Conservation (phyloP, 2,888 invertebrate species). For the Iselma pallidipennis region DNA sequence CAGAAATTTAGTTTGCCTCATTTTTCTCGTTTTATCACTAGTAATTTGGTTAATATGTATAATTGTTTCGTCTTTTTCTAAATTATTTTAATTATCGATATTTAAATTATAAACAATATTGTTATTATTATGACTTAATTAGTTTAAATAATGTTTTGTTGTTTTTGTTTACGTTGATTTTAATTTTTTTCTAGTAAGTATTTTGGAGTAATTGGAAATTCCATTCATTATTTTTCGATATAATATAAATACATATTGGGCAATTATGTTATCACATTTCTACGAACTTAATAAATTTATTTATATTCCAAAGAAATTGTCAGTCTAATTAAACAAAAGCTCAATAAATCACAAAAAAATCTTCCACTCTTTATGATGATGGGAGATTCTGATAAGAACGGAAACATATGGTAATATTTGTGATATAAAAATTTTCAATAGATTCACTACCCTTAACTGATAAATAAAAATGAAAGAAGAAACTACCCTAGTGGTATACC, state of each 20-base stretch:
- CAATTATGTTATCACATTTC: not conserved
- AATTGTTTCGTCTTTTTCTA: not conserved
- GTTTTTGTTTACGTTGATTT: not conserved
- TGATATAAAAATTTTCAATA: too few species aligned
- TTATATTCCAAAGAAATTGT: too few species aligned
- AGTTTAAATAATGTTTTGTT: not conserved
- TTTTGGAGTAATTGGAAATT: not conserved
- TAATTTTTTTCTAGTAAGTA: not conserved
- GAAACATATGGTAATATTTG: too few species aligned
- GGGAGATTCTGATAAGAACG: too few species aligned
- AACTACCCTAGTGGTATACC: not conserved
- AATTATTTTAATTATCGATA: not conserved
- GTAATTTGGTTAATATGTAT: not conserved
- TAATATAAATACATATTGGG: not conserved
- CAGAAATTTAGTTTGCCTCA: too few species aligned
- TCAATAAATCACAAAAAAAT: too few species aligned
- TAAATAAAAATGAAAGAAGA: too few species aligned
- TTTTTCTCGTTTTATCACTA: not conserved
- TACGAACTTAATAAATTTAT: not conserved
- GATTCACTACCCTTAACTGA: not conserved
- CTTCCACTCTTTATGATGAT: too few species aligned
- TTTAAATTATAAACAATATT: not conserved
- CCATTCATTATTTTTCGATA: not conserved
- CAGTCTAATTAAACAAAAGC: too few species aligned
- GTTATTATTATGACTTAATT: not conserved